Percentiles rank a stretch among this genome's conserved stretches.
These are phyloP conservation scores for Gracilinanus agilis DNA, from an alignment of 2,113 vertebrate genomes.

Conservation along the genomic window DNA sequence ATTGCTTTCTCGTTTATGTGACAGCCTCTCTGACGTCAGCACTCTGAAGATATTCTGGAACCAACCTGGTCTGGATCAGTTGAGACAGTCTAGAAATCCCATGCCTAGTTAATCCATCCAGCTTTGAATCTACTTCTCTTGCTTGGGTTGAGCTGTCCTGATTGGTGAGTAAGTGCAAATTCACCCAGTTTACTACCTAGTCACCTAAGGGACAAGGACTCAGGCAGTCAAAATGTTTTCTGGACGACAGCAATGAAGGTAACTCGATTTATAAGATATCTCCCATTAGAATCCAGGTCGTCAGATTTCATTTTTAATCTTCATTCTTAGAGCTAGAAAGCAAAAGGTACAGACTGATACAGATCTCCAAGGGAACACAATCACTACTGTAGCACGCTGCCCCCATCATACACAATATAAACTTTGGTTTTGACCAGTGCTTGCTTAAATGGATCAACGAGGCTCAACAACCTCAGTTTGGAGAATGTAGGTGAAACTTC, in stretches of 20 bases:
- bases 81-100: not conserved
- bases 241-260: not conserved
- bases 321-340: not conserved
- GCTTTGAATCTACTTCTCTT: not conserved
- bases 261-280: too few relatives aligned
- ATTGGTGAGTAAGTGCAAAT: not conserved
- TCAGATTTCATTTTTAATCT: too few relatives aligned
- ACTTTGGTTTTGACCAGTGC: constrained; percentile 15
- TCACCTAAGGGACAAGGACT: not conserved
- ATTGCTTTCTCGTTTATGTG: not conserved
- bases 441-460: not conserved
- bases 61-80: not conserved
- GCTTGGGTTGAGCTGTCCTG: not conserved
- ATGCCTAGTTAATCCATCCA: not conserved
- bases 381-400: not conserved
- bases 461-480: not conserved
- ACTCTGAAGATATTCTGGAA: not conserved
- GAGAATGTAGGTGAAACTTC: not conserved
- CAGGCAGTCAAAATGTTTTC: not conserved
- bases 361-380: not conserved
- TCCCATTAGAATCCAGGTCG: too few relatives aligned
- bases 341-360: not conserved
- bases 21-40: not conserved
- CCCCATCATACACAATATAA: not conserved
- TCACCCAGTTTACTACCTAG: not conserved